A percentile compares a stretch with the other conserved stretches of the same genome.
These are phyloP conservation scores for Biston betularia DNA, from an alignment of 2,888 invertebrate species.

Conservation along the genomic window DNA sequence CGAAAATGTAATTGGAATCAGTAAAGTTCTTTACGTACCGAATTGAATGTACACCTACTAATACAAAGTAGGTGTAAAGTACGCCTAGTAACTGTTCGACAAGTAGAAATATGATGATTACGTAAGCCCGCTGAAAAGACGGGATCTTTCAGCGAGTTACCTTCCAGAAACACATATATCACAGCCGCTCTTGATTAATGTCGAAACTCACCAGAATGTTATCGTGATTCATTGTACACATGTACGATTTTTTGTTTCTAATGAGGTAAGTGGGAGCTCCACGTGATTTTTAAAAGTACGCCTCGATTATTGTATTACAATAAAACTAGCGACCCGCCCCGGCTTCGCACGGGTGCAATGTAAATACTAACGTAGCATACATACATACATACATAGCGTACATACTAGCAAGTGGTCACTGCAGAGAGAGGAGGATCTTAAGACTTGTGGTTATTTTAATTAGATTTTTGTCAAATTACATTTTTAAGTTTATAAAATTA, in stretches of 20 bases:
- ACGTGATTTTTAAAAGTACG: background rate
- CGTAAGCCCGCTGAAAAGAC: constrained; percentile 37
- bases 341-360: too few species aligned
- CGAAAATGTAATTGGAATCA: too few species aligned
- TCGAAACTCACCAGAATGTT: background rate
- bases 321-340: too few species aligned
- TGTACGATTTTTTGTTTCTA: constrained; percentile 9
- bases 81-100: constrained; percentile 28
- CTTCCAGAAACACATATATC: constrained; percentile 40
- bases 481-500: too few species aligned
- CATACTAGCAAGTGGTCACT: too few species aligned
- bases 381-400: too few species aligned
- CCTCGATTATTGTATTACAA: too few species aligned
- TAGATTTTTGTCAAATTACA: too few species aligned
- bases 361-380: too few species aligned
- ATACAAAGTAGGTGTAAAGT: background rate
- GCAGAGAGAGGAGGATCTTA: too few species aligned
- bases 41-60: background rate
- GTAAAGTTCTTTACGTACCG: too few species aligned
- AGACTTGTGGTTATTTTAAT: too few species aligned
- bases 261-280: background rate
- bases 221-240: constrained; percentile 9
- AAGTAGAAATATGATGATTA: constrained; percentile 36
- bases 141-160: constrained; percentile 43
- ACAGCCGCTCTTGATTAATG: constrained; percentile 13